Conservation (phyloP, 2,113 vertebrate species). For the Hippolais icterina region DNA sequence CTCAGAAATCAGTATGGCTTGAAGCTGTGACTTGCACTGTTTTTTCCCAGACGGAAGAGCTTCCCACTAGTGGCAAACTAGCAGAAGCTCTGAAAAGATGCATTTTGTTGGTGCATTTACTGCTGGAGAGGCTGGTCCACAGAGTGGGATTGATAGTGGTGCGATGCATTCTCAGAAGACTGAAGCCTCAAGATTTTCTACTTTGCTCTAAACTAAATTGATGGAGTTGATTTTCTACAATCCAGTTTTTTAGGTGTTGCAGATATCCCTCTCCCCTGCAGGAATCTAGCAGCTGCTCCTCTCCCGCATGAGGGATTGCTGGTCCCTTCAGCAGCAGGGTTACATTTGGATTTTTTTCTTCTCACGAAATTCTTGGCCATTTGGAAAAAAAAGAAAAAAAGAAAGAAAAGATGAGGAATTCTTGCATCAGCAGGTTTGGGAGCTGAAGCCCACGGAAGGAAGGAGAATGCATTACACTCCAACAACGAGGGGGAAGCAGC, state of each 20-base stretch:
- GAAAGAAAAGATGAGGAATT: background rate
- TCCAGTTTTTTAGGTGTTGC: background rate
- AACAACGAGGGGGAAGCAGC: background rate
- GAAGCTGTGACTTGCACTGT: background rate
- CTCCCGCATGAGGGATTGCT: background rate
- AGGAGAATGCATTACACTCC: background rate
- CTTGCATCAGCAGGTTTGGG: slow-evolving; percentile 55
- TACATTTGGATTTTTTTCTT: background rate
- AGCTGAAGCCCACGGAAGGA: slow-evolving; percentile 28
- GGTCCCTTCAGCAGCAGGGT: background rate
- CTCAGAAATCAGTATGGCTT: background rate
- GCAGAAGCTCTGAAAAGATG: background rate
- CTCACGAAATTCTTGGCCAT: background rate
- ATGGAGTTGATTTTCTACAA: background rate
- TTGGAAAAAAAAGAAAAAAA: background rate
- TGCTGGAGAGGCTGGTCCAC: background rate
- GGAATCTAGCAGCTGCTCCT: background rate
- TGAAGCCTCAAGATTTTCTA: background rate
- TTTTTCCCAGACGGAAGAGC: background rate
- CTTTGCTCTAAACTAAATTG: background rate
- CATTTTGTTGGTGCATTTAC: background rate
- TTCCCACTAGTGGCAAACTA: background rate
- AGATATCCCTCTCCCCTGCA: background rate
- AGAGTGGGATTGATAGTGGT: background rate
- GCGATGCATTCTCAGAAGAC: background rate